Conservation (phyloP, 1,140 invertebrate species). For the Ceratina australensis region DNA sequence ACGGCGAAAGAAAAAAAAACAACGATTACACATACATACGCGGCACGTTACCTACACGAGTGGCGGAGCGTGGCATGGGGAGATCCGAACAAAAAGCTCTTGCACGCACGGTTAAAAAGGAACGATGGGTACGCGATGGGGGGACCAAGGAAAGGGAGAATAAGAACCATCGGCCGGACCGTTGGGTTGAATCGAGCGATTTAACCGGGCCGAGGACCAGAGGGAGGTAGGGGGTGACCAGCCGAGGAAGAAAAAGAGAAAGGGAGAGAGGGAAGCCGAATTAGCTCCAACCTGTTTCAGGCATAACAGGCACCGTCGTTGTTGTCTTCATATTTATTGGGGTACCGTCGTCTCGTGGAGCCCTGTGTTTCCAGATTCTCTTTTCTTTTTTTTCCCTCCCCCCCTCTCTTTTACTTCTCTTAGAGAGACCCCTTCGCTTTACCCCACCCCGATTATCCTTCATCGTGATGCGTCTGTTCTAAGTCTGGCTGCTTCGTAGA, state of each 20-base stretch:
- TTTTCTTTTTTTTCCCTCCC: slow-evolving; percentile 38
- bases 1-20: slow-evolving; percentile 66
- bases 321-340: slow-evolving; percentile 80
- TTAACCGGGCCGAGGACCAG: slow-evolving; percentile 42
- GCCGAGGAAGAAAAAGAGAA: slow-evolving; percentile 29
- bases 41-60: slow-evolving; percentile 35
- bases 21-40: not conserved
- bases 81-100: slow-evolving; percentile 50
- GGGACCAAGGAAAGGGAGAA: slow-evolving; percentile 52
- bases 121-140: slow-evolving; percentile 15
- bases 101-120: slow-evolving; percentile 53
- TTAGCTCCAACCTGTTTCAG: slow-evolving; percentile 77
- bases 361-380: slow-evolving; percentile 65
- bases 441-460: slow-evolving; percentile 53
- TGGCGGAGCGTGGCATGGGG: slow-evolving; percentile 8
- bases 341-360: slow-evolving; percentile 65
- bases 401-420: slow-evolving; percentile 21
- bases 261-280: slow-evolving; percentile 62
- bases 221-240: slow-evolving; percentile 9
- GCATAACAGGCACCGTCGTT: slow-evolving; percentile 73
- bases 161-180: slow-evolving; percentile 30
- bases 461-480: slow-evolving; percentile 41
- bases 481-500: slow-evolving; percentile 64
- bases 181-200: slow-evolving; percentile 49
- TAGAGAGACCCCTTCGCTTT: slow-evolving; percentile 6